These are phyloP conservation scores for Hesperophylax magnus DNA, from an alignment of 1,140 invertebrate genomes.

Conservation along the genomic window DNA sequence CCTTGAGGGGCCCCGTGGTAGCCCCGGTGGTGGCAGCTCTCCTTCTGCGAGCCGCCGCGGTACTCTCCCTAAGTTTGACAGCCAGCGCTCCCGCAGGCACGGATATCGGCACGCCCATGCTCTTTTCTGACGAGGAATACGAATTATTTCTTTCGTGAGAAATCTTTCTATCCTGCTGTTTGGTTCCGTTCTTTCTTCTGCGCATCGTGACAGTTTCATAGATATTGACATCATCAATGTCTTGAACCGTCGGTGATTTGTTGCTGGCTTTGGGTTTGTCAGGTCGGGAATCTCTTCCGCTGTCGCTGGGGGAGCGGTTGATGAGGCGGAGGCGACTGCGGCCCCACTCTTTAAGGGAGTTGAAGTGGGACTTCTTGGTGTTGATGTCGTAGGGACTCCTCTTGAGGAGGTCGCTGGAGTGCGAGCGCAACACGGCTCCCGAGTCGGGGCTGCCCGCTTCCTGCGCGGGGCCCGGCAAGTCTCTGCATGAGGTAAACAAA, in stretches of 20 bases:
- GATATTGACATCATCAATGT: conserved; percentile 74
- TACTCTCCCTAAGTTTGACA: conserved; percentile 82
- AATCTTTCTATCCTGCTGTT: conserved; percentile 68
- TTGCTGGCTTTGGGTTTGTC: conserved; percentile 64
- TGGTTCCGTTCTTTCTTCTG: conserved; percentile 67
- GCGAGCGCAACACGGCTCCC: conserved; percentile 72
- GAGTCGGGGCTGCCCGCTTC: conserved; percentile 71
- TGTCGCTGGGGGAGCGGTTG: conserved; percentile 73
- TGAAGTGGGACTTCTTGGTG: conserved; percentile 82
- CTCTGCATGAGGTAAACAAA: conserved; percentile 71
- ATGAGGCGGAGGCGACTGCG: conserved; percentile 82
- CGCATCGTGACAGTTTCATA: conserved; percentile 77
- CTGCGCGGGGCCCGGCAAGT: conserved; percentile 71
- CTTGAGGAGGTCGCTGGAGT: conserved; percentile 79
- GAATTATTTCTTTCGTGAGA: conserved; percentile 82
- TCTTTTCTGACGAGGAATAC: conserved; percentile 81
- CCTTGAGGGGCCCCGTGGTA: conserved; percentile 69
- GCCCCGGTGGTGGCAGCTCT: conserved; percentile 66
- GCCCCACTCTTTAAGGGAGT: conserved; percentile 87
- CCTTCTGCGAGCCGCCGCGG: conserved; percentile 74
- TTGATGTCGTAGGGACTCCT: conserved; percentile 72
- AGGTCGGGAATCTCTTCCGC: conserved; percentile 66
- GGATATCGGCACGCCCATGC: conserved; percentile 72
- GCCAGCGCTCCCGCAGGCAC: conserved; percentile 71
- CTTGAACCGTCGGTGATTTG: conserved; percentile 62